Percentiles rank a stretch among this genome's conserved stretches.
Evolutionary conservation across 2,113 vertebrate species (phyloP).

Genomic region (Tragulus kanchil): DNA sequence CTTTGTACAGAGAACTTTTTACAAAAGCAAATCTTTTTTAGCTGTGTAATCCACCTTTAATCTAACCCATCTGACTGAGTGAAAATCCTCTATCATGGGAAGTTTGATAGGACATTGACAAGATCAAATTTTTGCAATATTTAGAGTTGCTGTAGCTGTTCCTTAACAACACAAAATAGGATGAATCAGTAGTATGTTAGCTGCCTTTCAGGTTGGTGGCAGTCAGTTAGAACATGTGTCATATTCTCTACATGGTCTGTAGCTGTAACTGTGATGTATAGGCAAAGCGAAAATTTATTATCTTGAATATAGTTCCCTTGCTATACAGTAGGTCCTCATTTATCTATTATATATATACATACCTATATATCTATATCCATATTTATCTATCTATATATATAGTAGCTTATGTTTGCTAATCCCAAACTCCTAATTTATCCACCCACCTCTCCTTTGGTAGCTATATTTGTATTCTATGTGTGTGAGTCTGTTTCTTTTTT

Average conservation of each 20-base stretch:
- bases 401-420: background rate
- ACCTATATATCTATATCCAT: fast-evolving
- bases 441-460: background rate
- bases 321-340: background rate
- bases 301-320: too few species aligned
- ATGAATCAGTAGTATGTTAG: constrained; percentile 83
- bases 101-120: constrained; percentile 85
- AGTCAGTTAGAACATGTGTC: constrained; percentile 90
- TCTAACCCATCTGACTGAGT: constrained; percentile 83
- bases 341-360: background rate
- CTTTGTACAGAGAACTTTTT: constrained; percentile 61
- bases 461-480: background rate
- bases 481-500: background rate
- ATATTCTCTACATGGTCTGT: constrained; percentile 92
- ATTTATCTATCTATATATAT: too few species aligned
- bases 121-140: constrained; percentile 88
- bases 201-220: constrained; percentile 90
- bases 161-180: constrained; percentile 81
- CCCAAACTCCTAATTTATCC: background rate
- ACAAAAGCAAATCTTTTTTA: constrained; percentile 3
- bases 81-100: constrained; percentile 82
- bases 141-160: constrained; percentile 90
- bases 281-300: constrained; percentile 91
- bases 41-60: constrained; percentile 52
- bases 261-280: constrained; percentile 99